These are phyloP conservation scores for Oscheius sp. DNA, from an alignment of 2,888 invertebrate genomes.

Conservation along the genomic window DNA sequence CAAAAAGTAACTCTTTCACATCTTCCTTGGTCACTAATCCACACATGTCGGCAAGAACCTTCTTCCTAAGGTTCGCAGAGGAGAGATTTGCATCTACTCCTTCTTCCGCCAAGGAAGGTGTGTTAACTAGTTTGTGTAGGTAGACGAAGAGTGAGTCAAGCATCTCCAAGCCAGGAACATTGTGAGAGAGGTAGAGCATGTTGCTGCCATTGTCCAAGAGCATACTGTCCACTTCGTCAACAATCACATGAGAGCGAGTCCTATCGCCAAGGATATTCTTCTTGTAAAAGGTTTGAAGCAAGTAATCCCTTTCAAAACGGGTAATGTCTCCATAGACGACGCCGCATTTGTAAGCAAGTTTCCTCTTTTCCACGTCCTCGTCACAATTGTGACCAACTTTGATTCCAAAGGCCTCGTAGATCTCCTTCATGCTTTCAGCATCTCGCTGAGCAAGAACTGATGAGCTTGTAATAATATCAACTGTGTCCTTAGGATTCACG, in stretches of 20 bases:
- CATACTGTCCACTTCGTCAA: constrained; percentile 73
- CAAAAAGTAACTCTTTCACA: neutral
- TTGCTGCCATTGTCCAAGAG: constrained; percentile 72
- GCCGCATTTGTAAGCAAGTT: constrained; percentile 62
- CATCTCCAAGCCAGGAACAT: constrained; percentile 70
- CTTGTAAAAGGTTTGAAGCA: constrained; percentile 69
- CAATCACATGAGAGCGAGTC: constrained; percentile 65
- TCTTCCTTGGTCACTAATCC: constrained; percentile 25
- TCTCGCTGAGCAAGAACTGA: constrained; percentile 69
- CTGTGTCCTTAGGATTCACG: neutral
- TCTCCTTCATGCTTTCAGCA: constrained; percentile 55
- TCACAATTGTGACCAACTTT: constrained; percentile 65
- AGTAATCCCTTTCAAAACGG: constrained; percentile 69
- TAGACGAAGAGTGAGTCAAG: constrained; percentile 69
- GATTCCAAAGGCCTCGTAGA: constrained; percentile 57
- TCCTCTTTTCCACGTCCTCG: constrained; percentile 53
- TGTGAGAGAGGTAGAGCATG: constrained; percentile 71
- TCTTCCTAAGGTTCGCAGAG: neutral
- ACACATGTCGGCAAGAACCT: constrained; percentile 2
- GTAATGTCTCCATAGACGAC: constrained; percentile 70
- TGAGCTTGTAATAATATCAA: constrained; percentile 71
- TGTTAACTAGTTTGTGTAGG: constrained; percentile 69
- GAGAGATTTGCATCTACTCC: neutral
- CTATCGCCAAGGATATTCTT: constrained; percentile 66
- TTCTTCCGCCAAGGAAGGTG: constrained; percentile 36